A percentile compares a stretch with the other conserved stretches of the same genome.
Evolutionary conservation across 1,140 invertebrate species (phyloP).

Genomic region (Pentalonia nigronervosa): DNA sequence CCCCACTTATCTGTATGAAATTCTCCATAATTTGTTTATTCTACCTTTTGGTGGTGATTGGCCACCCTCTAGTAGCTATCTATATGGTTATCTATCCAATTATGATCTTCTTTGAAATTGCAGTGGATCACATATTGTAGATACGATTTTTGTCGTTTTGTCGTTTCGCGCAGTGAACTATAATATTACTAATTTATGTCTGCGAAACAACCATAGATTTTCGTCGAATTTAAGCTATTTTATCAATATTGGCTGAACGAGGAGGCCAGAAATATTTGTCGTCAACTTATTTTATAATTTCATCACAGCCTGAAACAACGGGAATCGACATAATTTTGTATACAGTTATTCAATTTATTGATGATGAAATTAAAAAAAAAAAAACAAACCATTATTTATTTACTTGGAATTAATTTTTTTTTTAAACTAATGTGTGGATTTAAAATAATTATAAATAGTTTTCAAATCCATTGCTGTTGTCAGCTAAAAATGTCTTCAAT

Average conservation of each 20-base stretch:
- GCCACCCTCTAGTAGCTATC: too few relatives aligned
- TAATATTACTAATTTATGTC: neutral
- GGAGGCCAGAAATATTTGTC: neutral
- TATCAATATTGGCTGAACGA: neutral
- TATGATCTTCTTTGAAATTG: neutral
- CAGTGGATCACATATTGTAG: too few relatives aligned
- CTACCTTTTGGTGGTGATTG: too few relatives aligned
- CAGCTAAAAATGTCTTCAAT: neutral
- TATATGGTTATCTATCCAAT: neutral
- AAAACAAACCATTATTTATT: too few relatives aligned
- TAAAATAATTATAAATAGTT: neutral
- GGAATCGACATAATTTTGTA: neutral
- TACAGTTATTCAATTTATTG: neutral
- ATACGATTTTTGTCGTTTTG: neutral
- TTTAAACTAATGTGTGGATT: too few relatives aligned
- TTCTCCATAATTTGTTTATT: too few relatives aligned
- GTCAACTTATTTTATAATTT: neutral
- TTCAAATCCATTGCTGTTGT: neutral
- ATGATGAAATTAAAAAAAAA: accelerated
- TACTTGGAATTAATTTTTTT: too few relatives aligned
- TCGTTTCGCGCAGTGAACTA: neutral
- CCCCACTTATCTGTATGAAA: too few relatives aligned
- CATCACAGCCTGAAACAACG: neutral
- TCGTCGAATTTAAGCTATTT: neutral
- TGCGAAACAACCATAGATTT: neutral